Base-by-base conservation (phyloP, 2,797 vertebrate genomes). In the Spinibarbus caldwelli region DNA sequence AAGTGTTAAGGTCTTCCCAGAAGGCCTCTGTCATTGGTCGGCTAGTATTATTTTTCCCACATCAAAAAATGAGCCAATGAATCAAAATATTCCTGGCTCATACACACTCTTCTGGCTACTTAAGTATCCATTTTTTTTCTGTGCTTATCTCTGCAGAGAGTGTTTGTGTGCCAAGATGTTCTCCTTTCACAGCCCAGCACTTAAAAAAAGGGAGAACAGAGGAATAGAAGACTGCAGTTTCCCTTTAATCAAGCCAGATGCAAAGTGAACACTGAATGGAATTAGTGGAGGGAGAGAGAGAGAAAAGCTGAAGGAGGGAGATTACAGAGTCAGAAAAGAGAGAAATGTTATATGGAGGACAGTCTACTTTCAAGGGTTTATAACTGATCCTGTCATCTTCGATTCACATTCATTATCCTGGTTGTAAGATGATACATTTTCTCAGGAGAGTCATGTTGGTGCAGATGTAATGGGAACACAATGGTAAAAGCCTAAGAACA, bases 301-400 rank as follows among this genome's bases (percentile, higher is more conserved):
- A 49, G 43, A 68, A 45, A 17, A 21, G 71, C 38, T 70, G 57
- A 31, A 72, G 21, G 36, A 45, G 29, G 43, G 47, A 29, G 19
- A n/a, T 62, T 57, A 54, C 41, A 0, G 41, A 77, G 19, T 14
- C 66, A 73, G 70, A 66, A 73, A 77, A 31, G 43, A 80, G 49
- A 72, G 34, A 29, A 67, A 78, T 52, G 67, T 57, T 78, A 85
- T 76, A 76, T 83, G 52, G n/a, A 76, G 75, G 76, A 72, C 71
- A 80, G 8, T 71, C 72, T 80, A 34, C 36, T 66, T 86, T 45
- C 21, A 34, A 54, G 31, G 73, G 67, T 81, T 88, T 86, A 86
- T 89, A 85, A 87, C 86, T 86, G 59, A 89, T 81, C 71, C 70
- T 72, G 62, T 77, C 47, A 82, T 86, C 67, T 80, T 49, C 36